Percentiles rank a stretch among this genome's conserved stretches.
phyloP scores from a whole-genome alignment of 2,113 vertebrate genomes.

The Merops nubicus region DNA sequence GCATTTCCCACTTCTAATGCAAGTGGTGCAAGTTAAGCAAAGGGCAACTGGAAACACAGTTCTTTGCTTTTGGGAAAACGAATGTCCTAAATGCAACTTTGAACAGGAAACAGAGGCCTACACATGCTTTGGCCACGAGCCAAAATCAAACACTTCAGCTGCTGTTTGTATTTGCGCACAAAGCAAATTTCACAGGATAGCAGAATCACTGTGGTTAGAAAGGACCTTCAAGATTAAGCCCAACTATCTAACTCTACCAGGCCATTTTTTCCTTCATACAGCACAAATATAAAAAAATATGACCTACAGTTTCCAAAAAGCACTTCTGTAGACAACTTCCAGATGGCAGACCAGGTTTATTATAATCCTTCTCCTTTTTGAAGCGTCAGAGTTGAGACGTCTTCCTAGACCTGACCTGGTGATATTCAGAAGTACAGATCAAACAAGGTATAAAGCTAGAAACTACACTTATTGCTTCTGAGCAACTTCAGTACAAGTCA shows the following conservation, averaged over 20 bases:
- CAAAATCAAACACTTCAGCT: not conserved
- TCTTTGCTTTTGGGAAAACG: not conserved
- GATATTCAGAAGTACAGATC: not conserved
- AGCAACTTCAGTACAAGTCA: not conserved
- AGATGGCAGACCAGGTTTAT: not conserved
- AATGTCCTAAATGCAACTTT: not conserved
- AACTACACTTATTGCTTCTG: not conserved
- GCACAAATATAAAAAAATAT: not conserved
- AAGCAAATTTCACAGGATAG: too few species aligned
- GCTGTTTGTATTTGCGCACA: not conserved
- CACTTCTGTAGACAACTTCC: not conserved
- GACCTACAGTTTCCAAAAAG: not conserved
- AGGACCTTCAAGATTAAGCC: too few species aligned
- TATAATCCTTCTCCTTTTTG: not conserved
- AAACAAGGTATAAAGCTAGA: not conserved
- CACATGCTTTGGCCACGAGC: not conserved
- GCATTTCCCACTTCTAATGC: not conserved
- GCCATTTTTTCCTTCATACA: not conserved
- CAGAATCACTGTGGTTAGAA: too few species aligned
- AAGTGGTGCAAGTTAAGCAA: not conserved
- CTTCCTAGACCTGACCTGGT: not conserved
- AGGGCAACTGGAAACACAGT: not conserved
- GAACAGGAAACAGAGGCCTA: not conserved
- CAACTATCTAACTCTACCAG: too few species aligned
- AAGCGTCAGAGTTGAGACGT: not conserved